Conservation (phyloP, 2,888 invertebrate species). For the Aleiodes leptofemur region DNA sequence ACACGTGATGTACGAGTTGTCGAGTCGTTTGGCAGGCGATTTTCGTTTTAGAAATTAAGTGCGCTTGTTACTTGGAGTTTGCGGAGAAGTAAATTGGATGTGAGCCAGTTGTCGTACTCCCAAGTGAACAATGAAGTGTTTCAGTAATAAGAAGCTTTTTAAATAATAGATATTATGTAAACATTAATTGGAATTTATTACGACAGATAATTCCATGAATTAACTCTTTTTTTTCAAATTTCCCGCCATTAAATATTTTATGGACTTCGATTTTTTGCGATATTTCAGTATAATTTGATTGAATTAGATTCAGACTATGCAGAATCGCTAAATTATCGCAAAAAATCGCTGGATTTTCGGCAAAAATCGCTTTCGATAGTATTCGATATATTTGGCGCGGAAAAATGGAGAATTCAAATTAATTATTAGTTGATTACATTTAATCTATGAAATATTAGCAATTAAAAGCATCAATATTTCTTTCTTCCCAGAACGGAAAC, state of each 20-base stretch:
- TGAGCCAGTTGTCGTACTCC: conserved; percentile 9
- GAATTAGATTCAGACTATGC: too few relatives aligned
- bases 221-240: too few relatives aligned
- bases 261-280: too few relatives aligned
- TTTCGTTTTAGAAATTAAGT: conserved; percentile 8
- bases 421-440: background rate
- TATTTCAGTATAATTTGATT: too few relatives aligned
- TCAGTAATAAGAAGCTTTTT: background rate
- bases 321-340: too few relatives aligned
- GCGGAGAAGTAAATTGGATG: conserved; percentile 11
- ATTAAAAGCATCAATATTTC: too few relatives aligned
- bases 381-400: conserved; percentile 15
- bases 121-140: background rate
- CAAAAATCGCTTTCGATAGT: background rate
- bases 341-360: too few relatives aligned
- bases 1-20: conserved; percentile 17
- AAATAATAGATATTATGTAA: conserved; percentile 9
- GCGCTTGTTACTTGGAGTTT: conserved; percentile 10
- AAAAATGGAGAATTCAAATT: background rate
- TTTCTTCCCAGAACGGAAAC: too few relatives aligned
- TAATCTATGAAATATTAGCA: too few relatives aligned
- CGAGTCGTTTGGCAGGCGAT: conserved; percentile 26
- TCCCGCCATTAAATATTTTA: too few relatives aligned
- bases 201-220: too few relatives aligned
- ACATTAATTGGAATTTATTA: too few relatives aligned